Evolutionary conservation across 1,140 invertebrate genomes (phyloP), one percentile per base, ranked within the genome.

Genomic region (Aethina tumida): DNA sequence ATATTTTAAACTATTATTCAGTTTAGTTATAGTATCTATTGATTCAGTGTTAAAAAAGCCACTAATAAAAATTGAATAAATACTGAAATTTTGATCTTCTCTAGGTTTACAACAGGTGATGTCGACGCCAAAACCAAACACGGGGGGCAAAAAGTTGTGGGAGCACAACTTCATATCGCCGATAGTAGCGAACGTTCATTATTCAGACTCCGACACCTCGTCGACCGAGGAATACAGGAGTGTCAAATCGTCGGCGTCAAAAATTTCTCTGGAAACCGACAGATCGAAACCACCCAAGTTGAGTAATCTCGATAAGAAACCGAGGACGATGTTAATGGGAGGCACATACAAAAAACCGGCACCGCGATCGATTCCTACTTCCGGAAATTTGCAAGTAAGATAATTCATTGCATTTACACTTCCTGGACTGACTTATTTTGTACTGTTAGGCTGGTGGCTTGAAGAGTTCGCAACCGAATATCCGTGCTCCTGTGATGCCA

Each of bases 51-150:
- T 24, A 24, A 7, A 24, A 24, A 24, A 8, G 7, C 7, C n/a
- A 7, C n/a, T 8, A 9, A 7, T 8, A 7, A 30, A 9, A 14
- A 30, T 7, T 13, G 6, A 33, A 22, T 5, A 5, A 33, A 33
- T 17, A 5, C 15, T n/a, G n/a, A n/a, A n/a, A n/a, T n/a, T n/a
- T n/a, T n/a, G n/a, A n/a, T n/a, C n/a, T 27, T 19, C 40, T 52
- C 14, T 35, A 52, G 53, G 46, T 47, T 36, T 57, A 29, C 39
- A 47, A 4, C 52, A 53, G 42, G 48, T 53, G 2, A 57, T 58
- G 51, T 61, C 59, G n/a, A 61, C 59, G 6, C 59, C 59, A 28
- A 61, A 59, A 47, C 42, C 47, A 10, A 26, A 42, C 22, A 45
- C 32, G 37, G 35, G 28, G 6, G 30, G 28, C 5, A 39, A 39